Percentiles rank a stretch among this genome's conserved stretches.
These are phyloP conservation scores for Ceuthmochares aereus DNA, from an alignment of 2,113 vertebrate genomes.

Conservation along the genomic window DNA sequence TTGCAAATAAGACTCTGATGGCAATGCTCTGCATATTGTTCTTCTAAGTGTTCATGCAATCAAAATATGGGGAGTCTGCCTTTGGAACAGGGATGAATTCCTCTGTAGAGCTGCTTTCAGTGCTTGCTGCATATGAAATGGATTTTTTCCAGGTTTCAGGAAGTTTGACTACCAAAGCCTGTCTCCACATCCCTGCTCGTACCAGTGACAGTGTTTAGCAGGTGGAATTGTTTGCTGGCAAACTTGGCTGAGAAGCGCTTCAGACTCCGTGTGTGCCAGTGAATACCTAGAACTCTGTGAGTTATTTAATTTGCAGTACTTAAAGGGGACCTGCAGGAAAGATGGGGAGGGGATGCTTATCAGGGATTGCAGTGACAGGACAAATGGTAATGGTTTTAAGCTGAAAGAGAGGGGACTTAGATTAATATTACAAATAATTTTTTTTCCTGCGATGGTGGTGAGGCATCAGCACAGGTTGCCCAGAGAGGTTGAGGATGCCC, in stretches of 20 bases:
- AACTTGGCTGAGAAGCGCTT: neutral
- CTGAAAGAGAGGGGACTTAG: too few species aligned
- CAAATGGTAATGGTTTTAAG: too few species aligned
- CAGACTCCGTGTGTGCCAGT: neutral
- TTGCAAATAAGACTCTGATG: neutral
- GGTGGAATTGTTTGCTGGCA: rapidly evolving
- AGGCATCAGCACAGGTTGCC: too few species aligned
- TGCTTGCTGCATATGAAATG: neutral
- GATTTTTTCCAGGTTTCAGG: neutral
- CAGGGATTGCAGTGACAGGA: too few species aligned
- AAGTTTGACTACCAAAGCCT: neutral
- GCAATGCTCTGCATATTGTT: rapidly evolving
- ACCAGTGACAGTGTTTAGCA: neutral
- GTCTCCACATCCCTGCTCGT: rapidly evolving
- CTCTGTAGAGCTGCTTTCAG: neutral
- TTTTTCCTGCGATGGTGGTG: too few species aligned
- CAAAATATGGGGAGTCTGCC: neutral
- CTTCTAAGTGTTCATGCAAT: neutral
- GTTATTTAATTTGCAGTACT: neutral
- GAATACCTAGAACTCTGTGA: neutral
- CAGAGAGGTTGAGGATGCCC: too few species aligned
- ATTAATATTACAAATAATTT: too few species aligned
- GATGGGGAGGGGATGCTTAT: too few species aligned
- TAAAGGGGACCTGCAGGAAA: too few species aligned
- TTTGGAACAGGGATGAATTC: neutral